Evolutionary conservation across 2,113 vertebrate species (phyloP), one percentile per base, ranked within the genome.

Genomic region (Gymnarchus niloticus): DNA sequence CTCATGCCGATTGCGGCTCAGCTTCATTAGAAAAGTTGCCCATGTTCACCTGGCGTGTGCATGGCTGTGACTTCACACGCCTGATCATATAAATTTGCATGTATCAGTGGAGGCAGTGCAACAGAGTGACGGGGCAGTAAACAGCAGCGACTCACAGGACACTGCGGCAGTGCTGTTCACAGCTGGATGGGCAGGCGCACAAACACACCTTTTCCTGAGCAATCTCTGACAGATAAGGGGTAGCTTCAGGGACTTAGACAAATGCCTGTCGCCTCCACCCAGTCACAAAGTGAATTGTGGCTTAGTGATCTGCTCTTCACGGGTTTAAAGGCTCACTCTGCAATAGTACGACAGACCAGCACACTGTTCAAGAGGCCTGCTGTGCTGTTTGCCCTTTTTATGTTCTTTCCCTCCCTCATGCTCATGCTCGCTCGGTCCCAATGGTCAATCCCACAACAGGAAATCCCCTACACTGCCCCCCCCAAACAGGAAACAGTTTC

Each of bases 191-290:
- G 52, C 84, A 57, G 86, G 89, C 86, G 86, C 85, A 37, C 4
- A 80, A 92, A 92, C 92, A 93, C 92, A 90, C 92, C 93, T 92
- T 93, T 93, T 94, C 92, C 93, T 93, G 91, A 84, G 81, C 87
- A 88, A 90, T 86, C 86, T 90, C 83, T 86, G 85, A 86, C 88
- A 89, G 94, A 94, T 95, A 93, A 93, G 90, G 88, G 87, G 84
- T 87, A 88, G 87, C 90, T 87, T 8, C 10, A 12, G 4, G 46
- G 25, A 23, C 28, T 1, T 19, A 17, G 12, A 7, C n/a, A 52
- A 52, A 23, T 17, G 28, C 57, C 3, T 6, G 23, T 23, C 23
- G 37, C 51, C 73, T 37, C 52, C 33, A 73, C 69, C 84, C 10
- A 9, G 41, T 21, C 52, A 23, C 54, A 37, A 52, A 33, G 7